A percentile compares a stretch with the other conserved stretches of the same genome.
Evolutionary conservation across 2,797 vertebrate genomes (phyloP).

Genomic region (Bryconaethiops microstoma): DNA sequence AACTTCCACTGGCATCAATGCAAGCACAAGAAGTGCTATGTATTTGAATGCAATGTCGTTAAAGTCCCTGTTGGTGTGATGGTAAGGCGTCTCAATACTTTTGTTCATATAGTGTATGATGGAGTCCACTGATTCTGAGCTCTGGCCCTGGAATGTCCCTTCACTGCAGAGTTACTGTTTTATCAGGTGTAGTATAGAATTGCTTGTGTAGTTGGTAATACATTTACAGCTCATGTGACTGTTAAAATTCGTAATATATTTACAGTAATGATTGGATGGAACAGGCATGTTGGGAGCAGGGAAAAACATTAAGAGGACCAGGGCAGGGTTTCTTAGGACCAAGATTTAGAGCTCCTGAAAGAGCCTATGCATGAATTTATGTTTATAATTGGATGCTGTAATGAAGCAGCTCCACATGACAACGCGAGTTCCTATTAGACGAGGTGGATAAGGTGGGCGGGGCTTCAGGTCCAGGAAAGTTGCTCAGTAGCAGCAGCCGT

Average conservation of each 20-base stretch:
- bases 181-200: too few species aligned
- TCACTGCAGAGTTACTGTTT: too few species aligned
- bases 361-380: background rate
- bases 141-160: too few species aligned
- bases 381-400: slow-evolving; percentile 5
- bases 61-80: too few species aligned
- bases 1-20: too few species aligned
- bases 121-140: too few species aligned
- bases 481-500: slow-evolving; percentile 38
- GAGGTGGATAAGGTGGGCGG: slow-evolving; percentile 27
- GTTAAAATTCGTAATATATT: background rate
- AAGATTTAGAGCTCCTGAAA: background rate
- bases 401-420: background rate
- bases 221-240: too few species aligned
- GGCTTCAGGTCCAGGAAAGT: slow-evolving; percentile 42
- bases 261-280: background rate
- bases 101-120: too few species aligned
- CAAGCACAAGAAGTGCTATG: too few species aligned
- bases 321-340: background rate
- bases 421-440: background rate
- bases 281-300: background rate
- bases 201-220: too few species aligned
- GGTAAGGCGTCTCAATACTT: too few species aligned
- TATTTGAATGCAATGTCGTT: too few species aligned
- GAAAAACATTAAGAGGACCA: background rate